Base-by-base conservation (phyloP, 2,113 vertebrate genomes). In the Oxygymnocypris stewartii region DNA sequence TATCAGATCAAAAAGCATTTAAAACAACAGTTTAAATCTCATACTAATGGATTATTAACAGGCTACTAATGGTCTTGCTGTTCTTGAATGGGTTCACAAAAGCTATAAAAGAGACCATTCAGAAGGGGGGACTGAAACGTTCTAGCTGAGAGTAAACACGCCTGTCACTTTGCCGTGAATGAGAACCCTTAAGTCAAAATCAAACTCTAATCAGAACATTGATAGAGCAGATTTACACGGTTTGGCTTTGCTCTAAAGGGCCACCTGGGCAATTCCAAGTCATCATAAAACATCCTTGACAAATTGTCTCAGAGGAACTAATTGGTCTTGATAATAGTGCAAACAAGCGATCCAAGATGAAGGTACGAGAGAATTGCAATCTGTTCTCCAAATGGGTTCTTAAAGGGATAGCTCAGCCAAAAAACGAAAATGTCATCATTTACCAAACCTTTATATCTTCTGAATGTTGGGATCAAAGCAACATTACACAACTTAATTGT, bases 11-110 rank as follows among this genome's bases (percentile, higher is more conserved):
- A 93, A 92, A 90, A 91, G 90, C 87, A 90, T 90, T 89, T 93
- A 90, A 92, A 93, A 93, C 86, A 93, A 91, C 92, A 90, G 88
- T 89, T 92, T 47, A 51, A 67, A 90, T 89, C 82, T 89, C 8
- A 88, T 76, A 89, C 89, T 94, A 94, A 95, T 94, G 89, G 89
- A 90, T 92, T 92, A 93, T 93, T 93, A 94, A 94, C 94, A 92
- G 92, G 89, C 89, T 83, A 87, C 90, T 88, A 89, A 89, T 91
- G 88, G 78, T 88, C 88, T 90, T 92, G 91, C 89, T 93, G 92
- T 89, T 89, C 86, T 93, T 95, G 93, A 94, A 65, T 8, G 79
- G 71, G 61, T 90, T 93, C 92, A 93, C 89, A 93, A 85, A 83
- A 83, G 86, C 86, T 88, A 89, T 89, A 90, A 91, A 85, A 83